Conservation (phyloP, 92 coral and sea anemone genomes). For the Scolanthus callimorphus region DNA sequence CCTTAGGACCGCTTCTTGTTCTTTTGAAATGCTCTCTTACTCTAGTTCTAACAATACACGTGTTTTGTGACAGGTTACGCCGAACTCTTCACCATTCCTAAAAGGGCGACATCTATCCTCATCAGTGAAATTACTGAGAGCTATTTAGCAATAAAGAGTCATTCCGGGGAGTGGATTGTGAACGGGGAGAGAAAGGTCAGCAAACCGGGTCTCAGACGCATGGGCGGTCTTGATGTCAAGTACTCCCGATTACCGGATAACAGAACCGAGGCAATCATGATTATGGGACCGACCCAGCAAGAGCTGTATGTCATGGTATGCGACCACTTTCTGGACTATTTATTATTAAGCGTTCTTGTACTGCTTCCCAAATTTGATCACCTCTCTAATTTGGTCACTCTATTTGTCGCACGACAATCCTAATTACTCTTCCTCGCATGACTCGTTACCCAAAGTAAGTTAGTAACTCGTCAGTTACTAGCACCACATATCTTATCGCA, state of each 20-base stretch:
- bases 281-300: conserved; percentile 72
- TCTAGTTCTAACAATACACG: too few species aligned
- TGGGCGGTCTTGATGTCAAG: conserved; percentile 42
- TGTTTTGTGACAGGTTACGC: conserved; percentile 51
- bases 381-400: too few species aligned
- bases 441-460: too few species aligned
- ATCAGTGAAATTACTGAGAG: conserved; percentile 54
- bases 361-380: too few species aligned
- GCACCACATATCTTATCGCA: too few species aligned
- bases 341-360: too few species aligned
- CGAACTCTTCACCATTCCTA: conserved; percentile 57
- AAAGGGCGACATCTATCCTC: conserved; percentile 57
- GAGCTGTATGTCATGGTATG: conserved; percentile 62
- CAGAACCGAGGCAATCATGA: conserved; percentile 52
- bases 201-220: conserved; percentile 55
- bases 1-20: too few species aligned
- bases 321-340: too few species aligned
- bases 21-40: too few species aligned
- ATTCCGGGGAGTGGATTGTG: conserved; percentile 52
- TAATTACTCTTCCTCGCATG: too few species aligned
- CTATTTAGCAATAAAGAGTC: conserved; percentile 63
- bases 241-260: conserved; percentile 56
- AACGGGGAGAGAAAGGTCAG: conserved; percentile 57
- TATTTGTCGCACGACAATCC: too few species aligned
- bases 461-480: too few species aligned